phyloP scores from a whole-genome alignment of 2,113 vertebrate genomes.

The Scomber scombrus region DNA sequence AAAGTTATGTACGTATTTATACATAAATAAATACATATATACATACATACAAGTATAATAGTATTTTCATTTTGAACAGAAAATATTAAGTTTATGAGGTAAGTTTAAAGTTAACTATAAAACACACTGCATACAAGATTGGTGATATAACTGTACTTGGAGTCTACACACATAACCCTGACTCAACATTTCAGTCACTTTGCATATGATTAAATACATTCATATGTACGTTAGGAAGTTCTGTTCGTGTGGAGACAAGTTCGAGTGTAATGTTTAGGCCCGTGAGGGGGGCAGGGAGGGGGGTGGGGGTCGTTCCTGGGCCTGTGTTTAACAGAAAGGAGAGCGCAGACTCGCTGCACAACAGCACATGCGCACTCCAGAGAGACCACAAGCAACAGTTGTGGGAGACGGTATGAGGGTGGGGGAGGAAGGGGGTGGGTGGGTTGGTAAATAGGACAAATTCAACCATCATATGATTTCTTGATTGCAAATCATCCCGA shows the following conservation, averaged over 20 bases:
- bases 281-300: not conserved
- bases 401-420: constrained; percentile 14
- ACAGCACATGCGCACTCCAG: constrained; percentile 73
- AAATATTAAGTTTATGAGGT: not conserved
- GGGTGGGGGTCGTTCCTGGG: not conserved
- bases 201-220: not conserved
- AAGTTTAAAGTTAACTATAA: not conserved
- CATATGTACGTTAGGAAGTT: not conserved
- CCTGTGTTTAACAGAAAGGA: constrained; percentile 22
- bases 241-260: constrained; percentile 29
- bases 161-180: not conserved
- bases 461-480: constrained; percentile 36
- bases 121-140: not conserved
- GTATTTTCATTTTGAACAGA: not conserved
- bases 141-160: not conserved
- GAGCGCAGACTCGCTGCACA: constrained; percentile 31
- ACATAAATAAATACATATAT: no score
- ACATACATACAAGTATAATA: no score
- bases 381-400: constrained; percentile 57
- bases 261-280: constrained; percentile 30
- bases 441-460: constrained; percentile 9
- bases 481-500: constrained; percentile 1
- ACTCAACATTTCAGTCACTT: constrained; percentile 9
- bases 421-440: not conserved
- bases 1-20: not conserved